Evolutionary conservation across 2,113 vertebrate genomes (phyloP), one percentile per base, ranked within the genome.

Genomic region (Neopipo cinnamomea): DNA sequence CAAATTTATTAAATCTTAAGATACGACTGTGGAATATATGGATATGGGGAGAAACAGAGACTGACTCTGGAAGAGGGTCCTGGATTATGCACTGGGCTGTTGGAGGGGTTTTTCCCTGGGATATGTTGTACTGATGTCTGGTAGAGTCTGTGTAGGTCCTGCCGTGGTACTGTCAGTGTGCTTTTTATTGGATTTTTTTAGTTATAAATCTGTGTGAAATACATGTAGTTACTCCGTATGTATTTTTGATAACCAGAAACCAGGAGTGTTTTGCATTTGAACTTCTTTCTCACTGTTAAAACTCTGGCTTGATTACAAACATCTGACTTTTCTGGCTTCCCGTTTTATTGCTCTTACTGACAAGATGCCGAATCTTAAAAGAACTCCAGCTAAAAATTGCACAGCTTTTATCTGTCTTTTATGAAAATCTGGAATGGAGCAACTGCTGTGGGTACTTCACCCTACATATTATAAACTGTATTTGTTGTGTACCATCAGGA

Each of bases 221-320:
- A 28, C 4, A 2, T 5, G 5, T 33, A 30, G 49, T 66, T 75
- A 39, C 0, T 2, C 3, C 30, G 11, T 18, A 8, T 35, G 39
- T 49, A 3, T 39, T 81, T 93, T 85, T 62, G 44, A n/a, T 77
- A 90, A 61, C 11, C 14, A 73, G 63, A 80, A 85, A 30, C 39
- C 30, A 59, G 23, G 75, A 61, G 25, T 11, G 37, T 30, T 70
- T 76, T 80, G 41, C 20, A 4, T 94, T 74, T 78, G 16, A 86
- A 28, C 24, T 85, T 67, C 47, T 67, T 27, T 46, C 0, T 13
- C 80, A 30, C 33, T 46, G 1, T 41, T 80, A 39, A 72, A 42
- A 12, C 41, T 77, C 31, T 76, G 46, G 50, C 39, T 58, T 66
- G 33, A 56, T 77, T 65, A 56, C 53, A 75, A 81, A 67, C 68